Evolutionary conservation across 2,888 invertebrate genomes (phyloP).

Genomic region (Autographa pulchrina): DNA sequence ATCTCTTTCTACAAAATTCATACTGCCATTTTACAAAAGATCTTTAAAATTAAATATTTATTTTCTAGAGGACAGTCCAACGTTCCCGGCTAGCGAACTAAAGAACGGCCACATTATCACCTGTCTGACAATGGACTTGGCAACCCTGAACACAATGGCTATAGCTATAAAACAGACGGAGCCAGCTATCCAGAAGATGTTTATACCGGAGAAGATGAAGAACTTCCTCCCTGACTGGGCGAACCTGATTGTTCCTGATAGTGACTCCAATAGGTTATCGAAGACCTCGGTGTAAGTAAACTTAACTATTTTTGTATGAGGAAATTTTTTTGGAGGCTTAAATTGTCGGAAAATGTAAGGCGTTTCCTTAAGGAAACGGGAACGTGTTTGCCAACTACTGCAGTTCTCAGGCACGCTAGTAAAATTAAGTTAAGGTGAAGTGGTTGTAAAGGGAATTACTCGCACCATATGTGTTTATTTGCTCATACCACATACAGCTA

Average conservation of each 20-base stretch:
- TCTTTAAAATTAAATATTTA: not conserved
- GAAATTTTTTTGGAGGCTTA: not conserved
- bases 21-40: not conserved
- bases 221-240: slow-evolving; percentile 52
- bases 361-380: no score
- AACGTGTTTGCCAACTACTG: no score
- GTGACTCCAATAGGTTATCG: not conserved
- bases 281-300: slow-evolving; percentile 32
- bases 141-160: slow-evolving; percentile 66
- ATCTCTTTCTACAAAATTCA: no score
- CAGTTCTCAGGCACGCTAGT: no score
- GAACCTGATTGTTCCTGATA: slow-evolving; percentile 10
- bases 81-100: slow-evolving; percentile 66
- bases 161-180: slow-evolving; percentile 53
- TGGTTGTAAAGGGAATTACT: no score
- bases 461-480: no score
- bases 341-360: no score
- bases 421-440: no score
- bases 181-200: slow-evolving; percentile 58
- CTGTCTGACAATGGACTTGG: slow-evolving; percentile 69
- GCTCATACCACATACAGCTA: no score
- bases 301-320: not conserved
- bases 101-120: slow-evolving; percentile 71
- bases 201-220: slow-evolving; percentile 59
- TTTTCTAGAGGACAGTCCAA: slow-evolving; percentile 57